A percentile compares a stretch with the other conserved stretches of the same genome.
phyloP scores from a whole-genome alignment of 2,888 invertebrate species.

The Cylindroiulus punctatus region DNA sequence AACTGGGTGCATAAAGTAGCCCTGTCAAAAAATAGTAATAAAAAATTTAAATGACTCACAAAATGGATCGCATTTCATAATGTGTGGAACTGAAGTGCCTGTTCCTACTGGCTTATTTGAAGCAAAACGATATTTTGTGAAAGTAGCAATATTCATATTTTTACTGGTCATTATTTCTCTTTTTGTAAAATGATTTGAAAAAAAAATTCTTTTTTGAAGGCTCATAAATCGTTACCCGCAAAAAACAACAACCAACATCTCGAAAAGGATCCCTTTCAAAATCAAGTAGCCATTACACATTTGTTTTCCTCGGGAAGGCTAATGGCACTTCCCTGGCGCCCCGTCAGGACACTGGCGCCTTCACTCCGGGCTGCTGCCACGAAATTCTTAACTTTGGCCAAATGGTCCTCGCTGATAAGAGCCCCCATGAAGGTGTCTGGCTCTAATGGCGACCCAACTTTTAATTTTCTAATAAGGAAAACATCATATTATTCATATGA shows the following conservation, averaged over 20 bases:
- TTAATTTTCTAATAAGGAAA: constrained; percentile 63
- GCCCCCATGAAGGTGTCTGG: constrained; percentile 66
- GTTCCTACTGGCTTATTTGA: too few relatives aligned
- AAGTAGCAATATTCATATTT: too few relatives aligned
- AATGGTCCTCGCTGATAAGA: constrained; percentile 68
- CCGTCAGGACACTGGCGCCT: constrained; percentile 67
- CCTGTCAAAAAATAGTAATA: constrained; percentile 63
- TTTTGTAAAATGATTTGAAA: too few relatives aligned
- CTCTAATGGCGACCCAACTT: constrained; percentile 66
- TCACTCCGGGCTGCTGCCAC: constrained; percentile 66
- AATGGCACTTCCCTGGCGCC: constrained; percentile 63
- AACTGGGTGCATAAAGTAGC: constrained; percentile 69
- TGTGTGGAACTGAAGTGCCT: too few relatives aligned
- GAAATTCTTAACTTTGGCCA: constrained; percentile 67
- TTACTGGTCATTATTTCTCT: too few relatives aligned
- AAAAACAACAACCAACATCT: too few relatives aligned
- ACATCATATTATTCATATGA: neutral
- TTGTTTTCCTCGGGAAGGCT: constrained; percentile 64
- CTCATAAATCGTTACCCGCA: too few relatives aligned
- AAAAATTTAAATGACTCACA: neutral
- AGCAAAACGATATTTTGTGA: too few relatives aligned
- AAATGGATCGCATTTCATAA: too few relatives aligned
- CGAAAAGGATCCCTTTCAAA: too few relatives aligned
- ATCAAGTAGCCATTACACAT: constrained; percentile 60
- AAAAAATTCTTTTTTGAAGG: too few relatives aligned